Conservation (phyloP, 2,888 invertebrate genomes). For the Macropis europaea region DNA sequence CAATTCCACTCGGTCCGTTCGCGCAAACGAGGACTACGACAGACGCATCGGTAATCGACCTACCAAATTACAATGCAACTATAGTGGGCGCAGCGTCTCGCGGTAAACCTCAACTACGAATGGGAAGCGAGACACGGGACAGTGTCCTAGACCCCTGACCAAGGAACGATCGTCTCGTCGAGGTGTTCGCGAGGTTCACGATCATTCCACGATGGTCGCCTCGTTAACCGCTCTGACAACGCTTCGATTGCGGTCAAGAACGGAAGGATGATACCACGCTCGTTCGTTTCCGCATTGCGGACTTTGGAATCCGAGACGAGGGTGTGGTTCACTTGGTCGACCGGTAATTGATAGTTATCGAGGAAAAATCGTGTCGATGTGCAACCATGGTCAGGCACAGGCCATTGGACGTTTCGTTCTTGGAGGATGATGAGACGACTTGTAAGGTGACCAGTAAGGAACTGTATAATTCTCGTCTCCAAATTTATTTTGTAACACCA, state of each 20-base stretch:
- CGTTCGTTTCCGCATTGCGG: slow-evolving; percentile 48
- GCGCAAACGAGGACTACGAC: slow-evolving; percentile 13
- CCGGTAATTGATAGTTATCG: slow-evolving; percentile 3
- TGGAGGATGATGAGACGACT: too few species aligned
- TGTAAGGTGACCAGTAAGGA: too few species aligned
- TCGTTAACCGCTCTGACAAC: slow-evolving; percentile 54
- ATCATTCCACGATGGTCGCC: slow-evolving; percentile 9
- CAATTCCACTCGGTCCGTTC: slow-evolving; percentile 3
- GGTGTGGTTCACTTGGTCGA: slow-evolving; percentile 1
- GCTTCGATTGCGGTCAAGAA: slow-evolving; percentile 50
- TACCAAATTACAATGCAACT: slow-evolving; percentile 50
- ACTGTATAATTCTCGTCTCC: too few species aligned
- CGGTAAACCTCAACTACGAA: slow-evolving; percentile 43
- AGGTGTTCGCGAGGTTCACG: slow-evolving; percentile 24
- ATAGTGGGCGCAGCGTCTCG: slow-evolving; percentile 29
- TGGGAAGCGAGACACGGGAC: slow-evolving; percentile 35
- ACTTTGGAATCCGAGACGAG: slow-evolving; percentile 1
- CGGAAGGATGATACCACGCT: neutral
- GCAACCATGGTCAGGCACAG: too few species aligned
- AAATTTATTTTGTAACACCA: too few species aligned
- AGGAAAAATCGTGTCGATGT: neutral
- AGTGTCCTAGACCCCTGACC: slow-evolving; percentile 7
- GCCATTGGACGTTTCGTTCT: too few species aligned
- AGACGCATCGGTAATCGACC: slow-evolving; percentile 23
- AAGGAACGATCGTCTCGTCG: slow-evolving; percentile 25